A percentile compares a stretch with the other conserved stretches of the same genome.
These are phyloP conservation scores for Megastigmus dorsalis DNA, from an alignment of 2,888 invertebrate genomes.

Conservation along the genomic window DNA sequence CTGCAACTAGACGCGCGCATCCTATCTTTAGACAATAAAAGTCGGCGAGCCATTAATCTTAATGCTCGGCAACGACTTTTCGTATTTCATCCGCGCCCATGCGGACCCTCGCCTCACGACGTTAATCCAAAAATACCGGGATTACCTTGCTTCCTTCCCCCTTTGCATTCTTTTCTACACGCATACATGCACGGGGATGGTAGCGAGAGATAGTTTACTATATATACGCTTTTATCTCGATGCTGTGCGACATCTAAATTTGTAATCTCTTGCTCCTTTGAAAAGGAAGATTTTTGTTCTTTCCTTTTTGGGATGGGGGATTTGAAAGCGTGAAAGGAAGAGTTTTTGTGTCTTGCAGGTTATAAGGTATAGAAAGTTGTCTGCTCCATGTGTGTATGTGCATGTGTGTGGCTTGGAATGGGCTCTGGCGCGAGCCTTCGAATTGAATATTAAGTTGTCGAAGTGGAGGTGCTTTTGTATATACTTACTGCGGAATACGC, in stretches of 20 bases:
- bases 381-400: too few species aligned
- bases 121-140: conserved; percentile 51
- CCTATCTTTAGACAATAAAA: conserved; percentile 51
- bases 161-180: conserved; percentile 12
- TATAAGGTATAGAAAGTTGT: too few species aligned
- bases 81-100: conserved; percentile 31
- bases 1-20: not conserved
- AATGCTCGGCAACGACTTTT: conserved; percentile 34
- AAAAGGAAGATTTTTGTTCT: too few species aligned
- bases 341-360: too few species aligned
- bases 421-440: too few species aligned
- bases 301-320: too few species aligned
- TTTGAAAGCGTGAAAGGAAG: too few species aligned
- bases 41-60: conserved; percentile 42
- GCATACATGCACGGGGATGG: not conserved
- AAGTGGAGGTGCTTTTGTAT: too few species aligned
- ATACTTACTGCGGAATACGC: not conserved
- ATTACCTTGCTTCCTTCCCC: conserved; percentile 17
- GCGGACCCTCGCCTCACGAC: not conserved
- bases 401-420: too few species aligned
- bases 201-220: not conserved
- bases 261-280: conserved; percentile 13
- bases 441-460: too few species aligned
- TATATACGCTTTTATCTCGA: too few species aligned
- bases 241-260: conserved; percentile 5